Evolutionary conservation across 2,113 vertebrate species (phyloP).

Genomic region (Rhagologus leucostigma): DNA sequence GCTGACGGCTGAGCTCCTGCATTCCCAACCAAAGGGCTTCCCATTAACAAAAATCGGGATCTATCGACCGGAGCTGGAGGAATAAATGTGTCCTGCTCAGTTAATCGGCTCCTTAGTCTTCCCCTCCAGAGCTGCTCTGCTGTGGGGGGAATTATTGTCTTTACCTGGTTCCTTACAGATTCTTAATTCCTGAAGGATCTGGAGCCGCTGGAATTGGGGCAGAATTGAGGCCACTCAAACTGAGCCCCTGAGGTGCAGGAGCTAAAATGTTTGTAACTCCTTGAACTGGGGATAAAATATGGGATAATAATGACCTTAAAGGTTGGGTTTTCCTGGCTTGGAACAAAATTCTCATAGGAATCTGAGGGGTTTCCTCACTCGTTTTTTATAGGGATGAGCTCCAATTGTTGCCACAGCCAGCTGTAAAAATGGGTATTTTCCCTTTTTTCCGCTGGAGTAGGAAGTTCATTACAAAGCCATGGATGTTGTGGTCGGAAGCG

Average conservation of each 20-base stretch:
- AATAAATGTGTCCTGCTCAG: neutral
- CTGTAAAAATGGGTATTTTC: neutral
- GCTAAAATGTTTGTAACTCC: neutral
- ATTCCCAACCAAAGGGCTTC: neutral
- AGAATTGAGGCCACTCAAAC: neutral
- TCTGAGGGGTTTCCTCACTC: neutral
- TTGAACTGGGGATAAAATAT: neutral
- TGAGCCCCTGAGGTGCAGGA: neutral
- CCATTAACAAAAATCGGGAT: constrained; percentile 31
- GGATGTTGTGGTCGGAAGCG: neutral
- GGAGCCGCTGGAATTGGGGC: neutral
- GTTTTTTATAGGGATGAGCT: neutral
- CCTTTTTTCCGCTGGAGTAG: neutral
- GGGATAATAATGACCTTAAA: neutral
- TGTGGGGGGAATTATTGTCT: neutral
- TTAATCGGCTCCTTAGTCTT: neutral
- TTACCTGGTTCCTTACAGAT: neutral
- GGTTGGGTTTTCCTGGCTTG: neutral
- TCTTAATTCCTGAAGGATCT: neutral
- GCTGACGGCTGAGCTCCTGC: neutral
- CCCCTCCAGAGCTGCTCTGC: neutral
- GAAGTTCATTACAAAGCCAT: neutral
- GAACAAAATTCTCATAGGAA: neutral
- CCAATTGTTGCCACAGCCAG: neutral
- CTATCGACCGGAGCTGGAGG: neutral